Evolutionary conservation across 2,113 vertebrate genomes (phyloP), one percentile per base, ranked within the genome.

Genomic region (Passer montanus): DNA sequence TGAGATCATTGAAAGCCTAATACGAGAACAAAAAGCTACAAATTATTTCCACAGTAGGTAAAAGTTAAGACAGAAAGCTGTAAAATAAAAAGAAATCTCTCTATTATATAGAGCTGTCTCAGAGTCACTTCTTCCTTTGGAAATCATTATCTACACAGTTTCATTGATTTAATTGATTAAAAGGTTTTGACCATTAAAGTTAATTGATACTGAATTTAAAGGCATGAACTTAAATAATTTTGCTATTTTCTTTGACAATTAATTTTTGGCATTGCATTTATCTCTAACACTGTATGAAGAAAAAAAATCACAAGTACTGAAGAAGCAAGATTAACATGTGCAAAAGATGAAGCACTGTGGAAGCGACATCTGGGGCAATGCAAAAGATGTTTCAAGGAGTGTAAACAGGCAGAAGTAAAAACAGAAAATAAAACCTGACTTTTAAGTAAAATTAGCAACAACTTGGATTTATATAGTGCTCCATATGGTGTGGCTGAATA

Each of bases 401-500:
- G 41, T 97, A 97, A 98, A 97, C 90, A 97, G 93, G 94, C 85
- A 97, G 94, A 95, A 94, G 94, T 91, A 85, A 98, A 96, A 97
- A 96, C 73, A 96, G 95, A 94, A 97, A 98, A 97, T 97, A 98
- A 97, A 97, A 94, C 86, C 95, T 95, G 96, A 96, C 95, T 96
- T 98, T 97, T 97, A 98, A 98, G 96, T 97, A 96, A 97, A 97
- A 97, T 97, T 97, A 97, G 94, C 97, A 97, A 95, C 97, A 95
- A 96, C 91, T 96, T 95, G 87, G 97, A 97, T 98, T 98, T 97
- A 97, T 97, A 96, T 93, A 97, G 94, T 68, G 68, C 74, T 95
- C 96, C 95, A 96, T 97, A 97, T 97, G 97, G 96, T 98, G 94
- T 93, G 87, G 78, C 91, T 86, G 90, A 96, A 95, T 96, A 97